These are phyloP conservation scores for Caenorhabditis sulstoni DNA, from an alignment of 2,888 invertebrate species.

Conservation along the genomic window DNA sequence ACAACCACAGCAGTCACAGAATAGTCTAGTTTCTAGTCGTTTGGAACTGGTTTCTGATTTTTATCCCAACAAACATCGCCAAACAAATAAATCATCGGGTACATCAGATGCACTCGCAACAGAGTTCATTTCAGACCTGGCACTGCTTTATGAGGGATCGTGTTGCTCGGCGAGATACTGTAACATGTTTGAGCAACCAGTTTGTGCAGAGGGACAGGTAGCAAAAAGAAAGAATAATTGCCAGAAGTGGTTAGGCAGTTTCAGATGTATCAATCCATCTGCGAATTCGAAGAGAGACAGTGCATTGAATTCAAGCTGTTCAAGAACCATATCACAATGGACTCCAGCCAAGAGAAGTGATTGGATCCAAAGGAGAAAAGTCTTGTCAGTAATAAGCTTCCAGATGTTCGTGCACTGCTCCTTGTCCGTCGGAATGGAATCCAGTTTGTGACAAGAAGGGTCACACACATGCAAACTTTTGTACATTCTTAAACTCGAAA, in stretches of 20 bases:
- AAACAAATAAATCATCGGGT: constrained; percentile 7
- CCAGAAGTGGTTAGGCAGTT: not conserved
- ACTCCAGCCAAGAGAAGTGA: constrained; percentile 59
- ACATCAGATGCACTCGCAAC: constrained; percentile 20
- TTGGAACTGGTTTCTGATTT: constrained; percentile 42
- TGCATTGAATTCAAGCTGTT: constrained; percentile 63
- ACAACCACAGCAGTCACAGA: constrained; percentile 8
- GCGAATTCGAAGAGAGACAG: constrained; percentile 67
- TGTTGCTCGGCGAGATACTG: constrained; percentile 67
- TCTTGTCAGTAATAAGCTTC: not conserved
- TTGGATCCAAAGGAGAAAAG: not conserved
- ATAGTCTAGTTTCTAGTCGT: constrained; percentile 33
- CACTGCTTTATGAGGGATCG: constrained; percentile 63
- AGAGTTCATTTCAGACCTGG: constrained; percentile 50
- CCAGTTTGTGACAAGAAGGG: constrained; percentile 72
- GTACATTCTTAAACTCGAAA: constrained; percentile 67
- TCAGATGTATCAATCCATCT: constrained; percentile 65
- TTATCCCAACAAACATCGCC: constrained; percentile 17
- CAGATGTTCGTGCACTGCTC: constrained; percentile 63
- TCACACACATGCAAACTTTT: constrained; percentile 68
- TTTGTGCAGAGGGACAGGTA: constrained; percentile 70
- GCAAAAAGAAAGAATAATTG: not conserved
- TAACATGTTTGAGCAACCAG: constrained; percentile 66
- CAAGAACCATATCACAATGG: constrained; percentile 63
- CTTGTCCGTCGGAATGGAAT: constrained; percentile 65